Percentiles rank a stretch among this genome's conserved stretches.
Evolutionary conservation across 2,888 invertebrate genomes (phyloP).

Genomic region (Napeogenes sylphis): DNA sequence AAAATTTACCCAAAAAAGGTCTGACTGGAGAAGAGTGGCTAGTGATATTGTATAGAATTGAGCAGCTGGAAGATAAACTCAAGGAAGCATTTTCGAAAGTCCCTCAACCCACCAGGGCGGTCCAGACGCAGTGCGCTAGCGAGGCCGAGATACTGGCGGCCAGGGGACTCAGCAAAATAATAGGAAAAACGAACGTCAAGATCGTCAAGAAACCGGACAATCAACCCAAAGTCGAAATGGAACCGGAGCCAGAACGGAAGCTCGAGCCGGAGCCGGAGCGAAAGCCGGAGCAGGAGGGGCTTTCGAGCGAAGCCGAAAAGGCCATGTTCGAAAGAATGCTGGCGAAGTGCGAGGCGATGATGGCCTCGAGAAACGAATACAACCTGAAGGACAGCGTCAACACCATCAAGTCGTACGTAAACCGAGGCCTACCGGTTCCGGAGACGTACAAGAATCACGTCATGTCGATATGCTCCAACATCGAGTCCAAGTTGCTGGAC

Average conservation of each 20-base stretch:
- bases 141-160: constrained; percentile 71
- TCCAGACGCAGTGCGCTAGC: constrained; percentile 41
- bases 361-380: constrained; percentile 63
- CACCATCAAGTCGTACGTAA: constrained; percentile 63
- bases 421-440: constrained; percentile 60
- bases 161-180: constrained; percentile 68
- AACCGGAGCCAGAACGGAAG: constrained; percentile 27
- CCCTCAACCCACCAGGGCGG: constrained; percentile 37
- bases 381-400: constrained; percentile 62
- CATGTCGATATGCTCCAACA: constrained; percentile 60
- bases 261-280: background rate
- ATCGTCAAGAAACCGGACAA: constrained; percentile 30
- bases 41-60: constrained; percentile 59
- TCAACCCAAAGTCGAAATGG: constrained; percentile 39
- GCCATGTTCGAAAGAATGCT: constrained; percentile 54
- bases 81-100: constrained; percentile 54
- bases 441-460: constrained; percentile 67
- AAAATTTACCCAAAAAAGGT: constrained; percentile 57
- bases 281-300: constrained; percentile 24
- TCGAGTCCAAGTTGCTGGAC: constrained; percentile 59
- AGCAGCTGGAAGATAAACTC: constrained; percentile 55
- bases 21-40: constrained; percentile 67
- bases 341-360: constrained; percentile 62
- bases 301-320: constrained; percentile 37
- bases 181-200: constrained; percentile 54